These are phyloP conservation scores for Notolepis coatsorum DNA, from an alignment of 2,797 vertebrate species.

Conservation along the genomic window DNA sequence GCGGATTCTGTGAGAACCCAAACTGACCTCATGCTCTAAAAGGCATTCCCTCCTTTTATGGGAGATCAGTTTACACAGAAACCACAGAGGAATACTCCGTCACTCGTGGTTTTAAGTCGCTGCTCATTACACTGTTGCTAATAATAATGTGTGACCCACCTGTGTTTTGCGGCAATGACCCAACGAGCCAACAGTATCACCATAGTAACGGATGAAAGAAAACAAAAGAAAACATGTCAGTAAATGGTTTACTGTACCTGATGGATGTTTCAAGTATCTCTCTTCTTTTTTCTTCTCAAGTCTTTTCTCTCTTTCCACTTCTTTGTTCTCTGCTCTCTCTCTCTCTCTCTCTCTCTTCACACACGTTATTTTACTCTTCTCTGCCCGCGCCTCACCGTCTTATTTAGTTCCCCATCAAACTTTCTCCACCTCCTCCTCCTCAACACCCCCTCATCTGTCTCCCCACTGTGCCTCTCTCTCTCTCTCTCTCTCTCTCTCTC, in stretches of 20 bases:
- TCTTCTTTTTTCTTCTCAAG: neutral
- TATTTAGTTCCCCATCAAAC: constrained; percentile 48
- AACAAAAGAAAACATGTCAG: neutral
- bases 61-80: neutral
- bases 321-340: too few species aligned
- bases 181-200: too few species aligned
- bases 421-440: constrained; percentile 60
- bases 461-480: constrained; percentile 51
- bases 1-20: constrained; percentile 57
- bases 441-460: constrained; percentile 62
- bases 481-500: constrained; percentile 29
- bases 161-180: too few species aligned
- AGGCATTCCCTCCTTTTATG: neutral
- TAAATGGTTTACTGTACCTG: constrained; percentile 60
- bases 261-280: neutral
- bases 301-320: constrained; percentile 7
- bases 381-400: constrained; percentile 49
- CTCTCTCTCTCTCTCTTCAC: constrained; percentile 25
- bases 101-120: neutral
- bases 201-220: neutral
- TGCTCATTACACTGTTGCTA: neutral
- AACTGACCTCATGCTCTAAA: neutral
- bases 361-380: constrained; percentile 36
- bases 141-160: too few species aligned
- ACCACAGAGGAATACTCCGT: too few species aligned